Evolutionary conservation across 2,888 invertebrate genomes (phyloP), one percentile per base, ranked within the genome.

Genomic region (Oxycera nigricornis): DNA sequence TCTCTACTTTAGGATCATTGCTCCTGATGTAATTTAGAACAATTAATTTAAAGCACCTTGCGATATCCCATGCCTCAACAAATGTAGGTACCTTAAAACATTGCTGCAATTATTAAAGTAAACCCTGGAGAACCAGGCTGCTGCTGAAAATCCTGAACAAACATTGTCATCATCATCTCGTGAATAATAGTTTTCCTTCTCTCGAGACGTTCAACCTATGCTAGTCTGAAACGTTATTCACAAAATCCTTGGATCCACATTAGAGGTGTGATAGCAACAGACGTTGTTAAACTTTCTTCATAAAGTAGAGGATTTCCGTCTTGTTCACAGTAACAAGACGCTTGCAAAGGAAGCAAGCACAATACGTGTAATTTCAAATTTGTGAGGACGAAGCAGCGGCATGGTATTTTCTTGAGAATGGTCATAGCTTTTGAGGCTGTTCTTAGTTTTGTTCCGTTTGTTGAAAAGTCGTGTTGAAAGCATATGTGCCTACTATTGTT

Each of bases 251-350:
- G 55, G 11, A 14, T 55, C 20, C 20, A 11, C 61, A 31, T n/a
- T 11, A 26, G 30, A 61, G 61, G 61, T 61, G 61, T 61, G n/a
- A 4, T 17, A 35, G 11, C 35, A 35, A 7, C 61, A 30, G 61
- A 68, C 50, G 46, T 30, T 24, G 24, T 35, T 26, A 50, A 68
- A 50, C 50, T 68, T 68, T 68, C 50, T n/a, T 50, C 28, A 46
- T 50, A 68, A 41, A 68, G 28, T 50, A 22, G 50, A 68, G 68
- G 68, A 68, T 68, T 30, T 68, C 68, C 68, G 68, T 68, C 17
- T 24, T 28, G 50, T 68, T 68, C 30, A 30, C 20, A 35, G 22
- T n/a, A 35, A 14, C n/a, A 28, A 61, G 35, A 26, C 4, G 17
- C 3, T 6, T 30, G 30, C 59, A 26, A 61, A 61, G 26, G 35